Evolutionary conservation across 2,888 invertebrate genomes (phyloP).

Genomic region (Strigamia transsilvanica): DNA sequence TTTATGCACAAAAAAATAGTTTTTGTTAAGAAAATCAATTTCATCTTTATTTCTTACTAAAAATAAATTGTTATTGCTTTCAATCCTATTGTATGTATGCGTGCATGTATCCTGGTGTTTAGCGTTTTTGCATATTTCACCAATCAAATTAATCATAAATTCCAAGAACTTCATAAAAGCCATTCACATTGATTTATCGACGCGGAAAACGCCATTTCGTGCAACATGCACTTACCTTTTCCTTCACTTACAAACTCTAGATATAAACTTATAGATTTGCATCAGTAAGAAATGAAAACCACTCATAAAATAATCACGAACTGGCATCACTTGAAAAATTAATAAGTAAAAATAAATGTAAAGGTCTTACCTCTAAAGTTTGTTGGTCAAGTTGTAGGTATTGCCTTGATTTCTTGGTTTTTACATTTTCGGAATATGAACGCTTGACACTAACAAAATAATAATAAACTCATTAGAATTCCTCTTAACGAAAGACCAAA

Average conservation of each 20-base stretch:
- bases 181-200: slow-evolving; percentile 43
- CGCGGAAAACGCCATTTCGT: slow-evolving; percentile 12
- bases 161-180: slow-evolving; percentile 9
- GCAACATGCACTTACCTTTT: not conserved
- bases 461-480: not conserved
- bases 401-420: not conserved
- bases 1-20: too few relatives aligned
- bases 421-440: slow-evolving; percentile 13
- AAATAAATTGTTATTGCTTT: too few relatives aligned
- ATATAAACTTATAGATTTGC: not conserved
- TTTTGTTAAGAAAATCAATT: too few relatives aligned
- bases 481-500: not conserved
- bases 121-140: not conserved
- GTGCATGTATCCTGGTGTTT: not conserved
- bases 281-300: not conserved
- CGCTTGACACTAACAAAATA: slow-evolving; percentile 18
- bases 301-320: not conserved
- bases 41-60: too few relatives aligned
- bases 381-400: not conserved
- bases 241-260: not conserved
- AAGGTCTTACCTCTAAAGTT: slow-evolving; percentile 1
- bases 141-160: slow-evolving; percentile 17
- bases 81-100: too few relatives aligned
- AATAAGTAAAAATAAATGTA: not conserved
- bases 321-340: not conserved